These are phyloP conservation scores for Chionodraco myersi DNA, from an alignment of 2,113 vertebrate species.

Conservation along the genomic window DNA sequence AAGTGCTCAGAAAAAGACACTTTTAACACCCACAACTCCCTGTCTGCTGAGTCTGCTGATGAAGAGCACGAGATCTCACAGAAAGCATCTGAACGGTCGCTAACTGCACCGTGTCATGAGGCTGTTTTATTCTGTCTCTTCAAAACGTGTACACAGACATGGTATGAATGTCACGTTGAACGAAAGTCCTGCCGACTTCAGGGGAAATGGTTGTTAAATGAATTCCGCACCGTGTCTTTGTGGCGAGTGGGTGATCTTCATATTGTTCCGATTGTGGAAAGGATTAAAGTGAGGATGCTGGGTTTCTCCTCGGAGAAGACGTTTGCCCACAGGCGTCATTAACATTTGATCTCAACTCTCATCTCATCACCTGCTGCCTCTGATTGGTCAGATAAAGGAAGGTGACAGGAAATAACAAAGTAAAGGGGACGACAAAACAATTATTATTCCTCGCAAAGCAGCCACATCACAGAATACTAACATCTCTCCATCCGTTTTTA, in stretches of 20 bases:
- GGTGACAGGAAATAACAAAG: constrained; percentile 31
- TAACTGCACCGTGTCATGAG: neutral
- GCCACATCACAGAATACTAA: neutral
- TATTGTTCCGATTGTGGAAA: neutral
- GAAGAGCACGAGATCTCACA: too few relatives aligned
- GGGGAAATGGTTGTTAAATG: neutral
- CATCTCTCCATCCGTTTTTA: neutral
- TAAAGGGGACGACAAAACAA: neutral
- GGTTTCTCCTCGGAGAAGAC: too few relatives aligned
- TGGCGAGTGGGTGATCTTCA: neutral
- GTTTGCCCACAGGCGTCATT: too few relatives aligned
- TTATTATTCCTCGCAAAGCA: neutral
- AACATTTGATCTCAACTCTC: too few relatives aligned
- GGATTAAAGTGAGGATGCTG: neutral
- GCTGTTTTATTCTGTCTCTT: neutral
- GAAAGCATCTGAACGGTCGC: neutral
- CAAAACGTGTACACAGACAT: neutral
- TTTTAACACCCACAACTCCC: neutral
- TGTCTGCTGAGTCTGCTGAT: too few relatives aligned
- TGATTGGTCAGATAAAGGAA: constrained; percentile 28
- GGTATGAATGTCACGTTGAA: neutral
- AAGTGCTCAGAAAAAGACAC: neutral
- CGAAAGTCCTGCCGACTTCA: neutral
- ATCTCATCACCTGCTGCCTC: constrained; percentile 56
- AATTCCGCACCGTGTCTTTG: constrained; percentile 6